Conservation (phyloP, 2,888 invertebrate genomes). For the Nebria salina region DNA sequence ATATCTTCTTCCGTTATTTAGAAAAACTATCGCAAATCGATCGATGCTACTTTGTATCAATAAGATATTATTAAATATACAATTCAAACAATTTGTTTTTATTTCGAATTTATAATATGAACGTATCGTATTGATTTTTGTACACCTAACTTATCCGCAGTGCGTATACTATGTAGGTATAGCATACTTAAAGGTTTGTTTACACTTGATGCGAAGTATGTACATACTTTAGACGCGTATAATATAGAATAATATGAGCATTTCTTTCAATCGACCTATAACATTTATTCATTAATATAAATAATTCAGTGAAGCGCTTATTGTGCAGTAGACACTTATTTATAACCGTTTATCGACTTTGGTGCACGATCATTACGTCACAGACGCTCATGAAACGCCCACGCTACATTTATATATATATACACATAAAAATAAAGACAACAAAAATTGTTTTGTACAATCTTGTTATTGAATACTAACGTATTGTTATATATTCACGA, state of each 20-base stretch:
- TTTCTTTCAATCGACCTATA: no score
- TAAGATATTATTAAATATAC: no score
- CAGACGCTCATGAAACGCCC: neutral
- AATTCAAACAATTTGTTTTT: neutral
- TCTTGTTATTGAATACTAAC: no score
- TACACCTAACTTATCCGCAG: slow-evolving; percentile 8
- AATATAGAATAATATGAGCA: no score
- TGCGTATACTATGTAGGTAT: slow-evolving; percentile 8
- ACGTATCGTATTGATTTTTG: slow-evolving; percentile 44
- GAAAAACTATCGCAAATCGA: no score
- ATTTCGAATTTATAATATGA: neutral
- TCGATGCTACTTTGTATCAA: no score
- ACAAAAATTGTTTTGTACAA: no score
- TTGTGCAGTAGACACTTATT: neutral
- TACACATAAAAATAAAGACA: no score
- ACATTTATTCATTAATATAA: neutral
- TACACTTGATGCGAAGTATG: neutral
- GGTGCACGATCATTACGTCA: neutral
- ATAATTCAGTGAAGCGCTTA: neutral
- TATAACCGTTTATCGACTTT: neutral
- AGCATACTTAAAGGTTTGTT: neutral
- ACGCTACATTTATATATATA: neutral
- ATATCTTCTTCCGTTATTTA: no score
- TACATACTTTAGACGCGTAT: neutral
- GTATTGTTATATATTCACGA: no score